phyloP scores from a whole-genome alignment of 2,797 vertebrate species.

The Sorex maritimensis region DNA sequence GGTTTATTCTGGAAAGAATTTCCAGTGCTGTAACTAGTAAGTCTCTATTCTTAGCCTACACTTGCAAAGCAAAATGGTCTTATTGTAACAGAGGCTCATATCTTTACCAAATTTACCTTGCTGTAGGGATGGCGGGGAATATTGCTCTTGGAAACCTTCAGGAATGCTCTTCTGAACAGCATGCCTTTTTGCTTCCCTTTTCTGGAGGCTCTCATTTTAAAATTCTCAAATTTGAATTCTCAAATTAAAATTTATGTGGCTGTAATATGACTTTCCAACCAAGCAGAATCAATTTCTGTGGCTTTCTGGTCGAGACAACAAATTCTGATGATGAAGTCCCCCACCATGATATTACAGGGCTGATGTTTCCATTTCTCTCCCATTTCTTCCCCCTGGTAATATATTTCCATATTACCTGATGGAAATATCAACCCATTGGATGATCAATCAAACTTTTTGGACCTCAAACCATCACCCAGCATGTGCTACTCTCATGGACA shows the following conservation, averaged over 20 bases:
- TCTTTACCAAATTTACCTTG: not conserved
- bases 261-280: conserved; percentile 5
- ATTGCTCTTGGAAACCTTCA: not conserved
- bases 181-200: conserved; percentile 32
- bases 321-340: not conserved
- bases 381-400: not conserved
- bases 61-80: conserved; percentile 73
- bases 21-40: not conserved
- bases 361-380: not conserved
- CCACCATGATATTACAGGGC: fast-evolving
- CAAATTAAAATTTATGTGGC: conserved; percentile 53
- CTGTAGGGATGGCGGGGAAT: not conserved
- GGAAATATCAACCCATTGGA: not conserved
- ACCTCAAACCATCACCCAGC: not conserved
- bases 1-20: not conserved
- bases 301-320: not conserved
- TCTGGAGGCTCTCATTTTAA: conserved; percentile 41
- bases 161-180: conserved; percentile 41
- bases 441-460: not conserved
- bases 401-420: no score
- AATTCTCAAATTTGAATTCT: conserved; percentile 75
- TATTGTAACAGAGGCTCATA: not conserved
- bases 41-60: not conserved
- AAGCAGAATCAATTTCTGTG: not conserved
- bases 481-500: not conserved